These are phyloP conservation scores for Equus przewalskii DNA, from an alignment of 2,113 vertebrate genomes.

Conservation along the genomic window DNA sequence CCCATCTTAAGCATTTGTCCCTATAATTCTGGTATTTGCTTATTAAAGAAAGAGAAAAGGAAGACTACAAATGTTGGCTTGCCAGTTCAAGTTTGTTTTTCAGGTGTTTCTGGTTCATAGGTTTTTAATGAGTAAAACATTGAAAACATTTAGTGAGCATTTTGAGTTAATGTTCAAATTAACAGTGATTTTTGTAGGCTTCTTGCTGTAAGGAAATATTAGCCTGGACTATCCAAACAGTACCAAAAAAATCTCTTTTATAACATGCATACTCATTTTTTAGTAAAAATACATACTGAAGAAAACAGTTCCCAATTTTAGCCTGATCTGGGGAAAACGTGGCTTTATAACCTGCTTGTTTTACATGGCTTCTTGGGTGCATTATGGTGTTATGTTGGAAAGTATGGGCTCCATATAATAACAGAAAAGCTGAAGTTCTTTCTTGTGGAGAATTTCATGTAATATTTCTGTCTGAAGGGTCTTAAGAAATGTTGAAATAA, in stretches of 20 bases:
- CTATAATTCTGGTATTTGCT: constrained; percentile 25
- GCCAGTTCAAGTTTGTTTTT: neutral
- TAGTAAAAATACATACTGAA: neutral
- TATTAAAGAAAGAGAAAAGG: neutral
- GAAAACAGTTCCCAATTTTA: constrained; percentile 34
- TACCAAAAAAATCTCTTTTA: neutral
- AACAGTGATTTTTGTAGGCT: constrained; percentile 20
- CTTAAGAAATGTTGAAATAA: neutral
- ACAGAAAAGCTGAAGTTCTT: constrained; percentile 17
- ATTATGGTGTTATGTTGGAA: neutral
- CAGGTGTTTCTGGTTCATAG: neutral
- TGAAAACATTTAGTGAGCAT: constrained; percentile 4
- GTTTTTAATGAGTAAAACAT: constrained; percentile 55
- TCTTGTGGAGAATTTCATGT: neutral
- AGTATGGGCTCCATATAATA: neutral
- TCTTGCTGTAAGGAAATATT: constrained; percentile 12
- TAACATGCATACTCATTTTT: neutral
- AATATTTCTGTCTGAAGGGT: constrained; percentile 25
- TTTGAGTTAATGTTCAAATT: constrained; percentile 41
- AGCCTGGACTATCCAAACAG: neutral
- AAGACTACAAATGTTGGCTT: neutral
- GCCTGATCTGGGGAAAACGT: neutral
- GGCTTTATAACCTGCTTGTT: neutral
- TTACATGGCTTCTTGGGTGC: neutral
- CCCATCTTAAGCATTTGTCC: constrained; percentile 44